Conservation (phyloP, 2,888 invertebrate species). For the Drosophila infuscata region DNA sequence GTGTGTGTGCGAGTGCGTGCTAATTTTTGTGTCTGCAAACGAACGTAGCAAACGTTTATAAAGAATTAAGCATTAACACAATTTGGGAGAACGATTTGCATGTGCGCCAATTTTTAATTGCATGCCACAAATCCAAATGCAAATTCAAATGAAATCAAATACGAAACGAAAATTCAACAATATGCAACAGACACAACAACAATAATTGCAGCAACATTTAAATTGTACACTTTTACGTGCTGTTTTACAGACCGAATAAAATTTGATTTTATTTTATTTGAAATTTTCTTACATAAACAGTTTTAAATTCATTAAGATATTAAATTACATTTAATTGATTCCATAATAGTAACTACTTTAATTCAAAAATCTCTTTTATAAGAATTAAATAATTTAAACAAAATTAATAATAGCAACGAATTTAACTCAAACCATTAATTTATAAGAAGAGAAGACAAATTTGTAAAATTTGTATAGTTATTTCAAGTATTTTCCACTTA, state of each 20-base stretch:
- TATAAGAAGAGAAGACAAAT: no score
- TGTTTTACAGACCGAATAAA: neutral
- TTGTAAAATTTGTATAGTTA: no score
- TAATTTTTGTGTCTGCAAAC: conserved; percentile 48
- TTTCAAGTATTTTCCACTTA: neutral
- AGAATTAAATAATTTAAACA: no score
- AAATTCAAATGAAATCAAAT: conserved; percentile 19
- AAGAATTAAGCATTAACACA: conserved; percentile 72
- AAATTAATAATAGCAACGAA: no score
- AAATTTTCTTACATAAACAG: neutral
- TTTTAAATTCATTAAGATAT: neutral
- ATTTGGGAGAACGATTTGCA: conserved; percentile 54
- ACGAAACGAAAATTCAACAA: conserved; percentile 9
- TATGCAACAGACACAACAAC: conserved; percentile 13
- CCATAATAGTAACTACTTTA: no score
- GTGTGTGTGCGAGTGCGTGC: conserved; percentile 29
- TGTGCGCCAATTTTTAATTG: conserved; percentile 62
- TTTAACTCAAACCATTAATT: no score
- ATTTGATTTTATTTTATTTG: neutral
- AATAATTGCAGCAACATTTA: conserved; percentile 14
- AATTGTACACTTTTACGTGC: conserved; percentile 23
- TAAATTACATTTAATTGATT: neutral
- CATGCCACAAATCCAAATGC: conserved; percentile 55
- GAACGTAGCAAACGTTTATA: conserved; percentile 59
- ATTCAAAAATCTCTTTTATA: no score